phyloP scores from a whole-genome alignment of 2,113 vertebrate species.

The Noctilio leporinus region DNA sequence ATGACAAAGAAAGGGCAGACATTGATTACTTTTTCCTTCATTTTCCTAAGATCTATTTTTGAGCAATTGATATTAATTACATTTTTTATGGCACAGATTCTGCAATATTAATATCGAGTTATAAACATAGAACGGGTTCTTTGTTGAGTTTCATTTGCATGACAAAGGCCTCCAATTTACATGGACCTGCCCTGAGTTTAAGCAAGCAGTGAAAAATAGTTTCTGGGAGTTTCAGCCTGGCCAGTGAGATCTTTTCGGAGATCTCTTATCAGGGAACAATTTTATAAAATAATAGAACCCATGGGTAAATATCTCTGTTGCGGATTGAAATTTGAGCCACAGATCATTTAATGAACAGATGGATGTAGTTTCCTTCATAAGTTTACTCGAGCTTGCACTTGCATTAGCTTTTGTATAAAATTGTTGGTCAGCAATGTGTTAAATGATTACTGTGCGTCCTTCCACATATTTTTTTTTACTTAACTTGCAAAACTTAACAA shows the following conservation, averaged over 20 bases:
- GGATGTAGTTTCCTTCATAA: no score
- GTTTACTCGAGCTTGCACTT: no score
- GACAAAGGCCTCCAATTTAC: background rate
- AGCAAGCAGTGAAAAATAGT: background rate
- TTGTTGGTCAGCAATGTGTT: no score
- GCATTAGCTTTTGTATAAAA: no score
- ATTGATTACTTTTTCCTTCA: background rate
- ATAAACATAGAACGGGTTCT: background rate
- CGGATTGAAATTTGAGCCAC: background rate
- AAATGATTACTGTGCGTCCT: background rate
- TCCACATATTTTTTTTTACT: background rate
- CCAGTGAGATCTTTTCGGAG: background rate
- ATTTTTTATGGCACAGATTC: background rate
- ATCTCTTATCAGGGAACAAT: background rate
- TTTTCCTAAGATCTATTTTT: constrained; percentile 27
- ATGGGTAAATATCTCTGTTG: background rate
- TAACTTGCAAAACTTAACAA: background rate
- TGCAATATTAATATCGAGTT: constrained; percentile 3
- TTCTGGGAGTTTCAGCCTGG: background rate
- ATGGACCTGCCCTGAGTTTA: constrained; percentile 7
- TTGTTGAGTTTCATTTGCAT: constrained; percentile 26
- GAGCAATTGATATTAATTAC: background rate
- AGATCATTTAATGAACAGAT: no score
- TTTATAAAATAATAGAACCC: background rate
- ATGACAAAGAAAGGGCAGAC: background rate